A percentile compares a stretch with the other conserved stretches of the same genome.
These are phyloP conservation scores for Perdix hodgsoniae DNA, from an alignment of 2,797 vertebrate genomes.

Conservation along the genomic window DNA sequence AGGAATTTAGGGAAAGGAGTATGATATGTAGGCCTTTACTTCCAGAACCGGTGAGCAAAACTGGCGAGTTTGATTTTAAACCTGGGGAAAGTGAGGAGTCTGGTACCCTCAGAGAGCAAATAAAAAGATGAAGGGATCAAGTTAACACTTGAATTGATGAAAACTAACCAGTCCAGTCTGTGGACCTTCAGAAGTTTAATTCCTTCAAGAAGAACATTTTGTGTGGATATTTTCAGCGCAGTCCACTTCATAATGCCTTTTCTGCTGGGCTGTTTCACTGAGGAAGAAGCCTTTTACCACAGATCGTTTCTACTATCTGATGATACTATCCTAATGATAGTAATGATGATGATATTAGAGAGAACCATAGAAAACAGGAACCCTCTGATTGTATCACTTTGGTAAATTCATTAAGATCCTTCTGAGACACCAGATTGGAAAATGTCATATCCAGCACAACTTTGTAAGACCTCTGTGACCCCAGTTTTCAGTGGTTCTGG, in stretches of 20 bases:
- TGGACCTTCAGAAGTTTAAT: not conserved
- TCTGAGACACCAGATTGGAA: not conserved
- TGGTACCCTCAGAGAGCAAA: not conserved
- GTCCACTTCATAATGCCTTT: not conserved
- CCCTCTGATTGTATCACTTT: not conserved
- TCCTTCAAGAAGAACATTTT: too few species aligned
- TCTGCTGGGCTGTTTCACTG: not conserved
- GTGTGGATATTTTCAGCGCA: not conserved
- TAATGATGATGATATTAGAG: not conserved
- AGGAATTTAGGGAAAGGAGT: not conserved
- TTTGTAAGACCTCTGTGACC: not conserved
- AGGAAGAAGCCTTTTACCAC: not conserved
- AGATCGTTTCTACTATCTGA: accelerated
- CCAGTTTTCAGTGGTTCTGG: not conserved
- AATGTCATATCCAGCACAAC: not conserved
- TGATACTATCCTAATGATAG: not conserved
- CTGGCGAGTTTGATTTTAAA: not conserved
- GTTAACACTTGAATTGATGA: not conserved
- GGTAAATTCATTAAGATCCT: not conserved
- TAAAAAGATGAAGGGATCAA: not conserved
- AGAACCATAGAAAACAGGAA: not conserved
- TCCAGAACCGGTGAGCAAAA: not conserved
- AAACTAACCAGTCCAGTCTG: not conserved
- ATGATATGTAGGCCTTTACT: not conserved
- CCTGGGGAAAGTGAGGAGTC: not conserved